These are phyloP conservation scores for Rhopalosiphum maidis DNA, from an alignment of 1,140 invertebrate species.

Conservation along the genomic window DNA sequence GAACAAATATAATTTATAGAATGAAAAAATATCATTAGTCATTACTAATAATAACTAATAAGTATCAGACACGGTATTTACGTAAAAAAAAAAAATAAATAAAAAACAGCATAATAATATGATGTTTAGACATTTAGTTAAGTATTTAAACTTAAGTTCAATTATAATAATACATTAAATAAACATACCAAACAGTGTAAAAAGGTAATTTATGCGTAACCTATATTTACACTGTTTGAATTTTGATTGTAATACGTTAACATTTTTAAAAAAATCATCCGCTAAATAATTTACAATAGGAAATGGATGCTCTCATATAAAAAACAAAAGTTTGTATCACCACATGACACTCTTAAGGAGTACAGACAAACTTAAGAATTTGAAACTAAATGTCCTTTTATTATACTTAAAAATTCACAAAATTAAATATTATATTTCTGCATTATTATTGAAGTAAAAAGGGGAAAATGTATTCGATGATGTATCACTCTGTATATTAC, in stretches of 20 bases:
- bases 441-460: neutral
- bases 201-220: too few species aligned
- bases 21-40: neutral
- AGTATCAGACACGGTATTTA: neutral
- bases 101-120: neutral
- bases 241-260: neutral
- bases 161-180: neutral
- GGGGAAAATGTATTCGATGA: rapidly evolving
- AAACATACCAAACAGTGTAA: too few species aligned
- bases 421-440: neutral
- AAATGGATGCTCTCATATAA: neutral
- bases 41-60: neutral
- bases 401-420: neutral
- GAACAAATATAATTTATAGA: neutral
- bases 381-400: neutral
- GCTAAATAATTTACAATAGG: neutral
- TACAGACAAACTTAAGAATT: neutral
- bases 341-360: neutral
- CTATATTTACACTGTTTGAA: neutral
- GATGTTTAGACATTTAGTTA: neutral
- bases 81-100: neutral
- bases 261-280: neutral
- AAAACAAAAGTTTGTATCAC: neutral
- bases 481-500: neutral
- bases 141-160: too few species aligned